phyloP scores from a whole-genome alignment of 1,140 invertebrate genomes.

The Watersipora subatra region DNA sequence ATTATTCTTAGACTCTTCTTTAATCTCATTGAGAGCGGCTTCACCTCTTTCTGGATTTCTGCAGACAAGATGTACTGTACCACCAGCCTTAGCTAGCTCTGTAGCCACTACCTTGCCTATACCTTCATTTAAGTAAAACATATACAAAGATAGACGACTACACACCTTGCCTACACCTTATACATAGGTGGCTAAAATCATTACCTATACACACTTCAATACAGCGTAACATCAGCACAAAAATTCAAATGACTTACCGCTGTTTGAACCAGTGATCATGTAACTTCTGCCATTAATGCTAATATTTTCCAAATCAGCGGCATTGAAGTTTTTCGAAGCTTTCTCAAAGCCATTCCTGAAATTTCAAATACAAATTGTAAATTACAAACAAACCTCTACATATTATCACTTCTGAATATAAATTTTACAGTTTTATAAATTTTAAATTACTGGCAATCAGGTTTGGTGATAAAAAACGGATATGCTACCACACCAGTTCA shows the following conservation, averaged over 20 bases:
- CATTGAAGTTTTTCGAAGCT: constrained; percentile 38
- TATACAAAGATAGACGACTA: not conserved
- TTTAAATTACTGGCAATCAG: too few species aligned
- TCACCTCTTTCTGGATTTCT: constrained; percentile 32
- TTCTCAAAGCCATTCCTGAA: constrained; percentile 36
- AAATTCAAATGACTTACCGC: constrained; percentile 10
- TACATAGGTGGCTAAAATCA: too few species aligned
- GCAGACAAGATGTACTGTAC: constrained; percentile 43
- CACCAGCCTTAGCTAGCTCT: constrained; percentile 32
- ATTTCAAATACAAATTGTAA: too few species aligned
- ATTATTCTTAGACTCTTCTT: constrained; percentile 28
- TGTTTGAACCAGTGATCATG: constrained; percentile 43
- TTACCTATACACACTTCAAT: not conserved
- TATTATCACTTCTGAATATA: too few species aligned
- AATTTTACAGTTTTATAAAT: too few species aligned
- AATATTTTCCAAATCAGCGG: constrained; percentile 39
- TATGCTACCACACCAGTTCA: too few species aligned
- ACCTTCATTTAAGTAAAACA: too few species aligned
- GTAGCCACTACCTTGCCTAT: constrained; percentile 34
- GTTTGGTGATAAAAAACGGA: too few species aligned
- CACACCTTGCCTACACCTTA: not conserved
- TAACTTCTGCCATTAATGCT: constrained; percentile 34
- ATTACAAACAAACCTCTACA: too few species aligned
- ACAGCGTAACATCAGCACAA: not conserved
- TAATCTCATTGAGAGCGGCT: constrained; percentile 31